These are phyloP conservation scores for Pinctada fucata DNA, from an alignment of 2,888 invertebrate species.

Conservation along the genomic window DNA sequence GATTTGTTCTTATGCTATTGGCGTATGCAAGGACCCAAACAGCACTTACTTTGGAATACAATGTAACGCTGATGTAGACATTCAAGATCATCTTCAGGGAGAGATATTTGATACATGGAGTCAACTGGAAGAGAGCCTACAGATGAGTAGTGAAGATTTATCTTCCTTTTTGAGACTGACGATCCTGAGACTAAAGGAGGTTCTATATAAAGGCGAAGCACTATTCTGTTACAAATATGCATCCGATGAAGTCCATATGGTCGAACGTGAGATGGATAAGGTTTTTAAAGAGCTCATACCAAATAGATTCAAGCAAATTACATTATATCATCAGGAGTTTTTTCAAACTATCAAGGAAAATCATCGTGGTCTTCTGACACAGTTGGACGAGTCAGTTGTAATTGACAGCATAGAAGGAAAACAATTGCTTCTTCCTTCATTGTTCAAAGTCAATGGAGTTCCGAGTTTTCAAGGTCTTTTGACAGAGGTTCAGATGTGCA, in stretches of 20 bases:
- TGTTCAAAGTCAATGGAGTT: conserved; percentile 31
- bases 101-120: background rate
- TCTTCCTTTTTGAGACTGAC: conserved; percentile 24
- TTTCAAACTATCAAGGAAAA: background rate
- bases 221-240: too few relatives aligned
- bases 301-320: conserved; percentile 19
- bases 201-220: too few relatives aligned
- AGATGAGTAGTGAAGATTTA: conserved; percentile 26
- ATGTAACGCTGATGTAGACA: background rate
- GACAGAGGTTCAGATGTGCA: conserved; percentile 20
- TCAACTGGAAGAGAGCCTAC: background rate
- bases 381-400: conserved; percentile 6
- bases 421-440: background rate
- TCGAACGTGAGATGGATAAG: background rate
- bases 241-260: too few relatives aligned
- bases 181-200: background rate
- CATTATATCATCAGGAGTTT: background rate
- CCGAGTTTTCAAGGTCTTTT: conserved; percentile 30
- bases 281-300: conserved; percentile 9
- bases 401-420: background rate
- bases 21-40: too few relatives aligned
- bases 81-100: background rate
- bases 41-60: background rate
- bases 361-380: background rate
- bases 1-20: too few relatives aligned